Conservation (phyloP, 2,888 invertebrate genomes). For the Stegana nigrithorax region DNA sequence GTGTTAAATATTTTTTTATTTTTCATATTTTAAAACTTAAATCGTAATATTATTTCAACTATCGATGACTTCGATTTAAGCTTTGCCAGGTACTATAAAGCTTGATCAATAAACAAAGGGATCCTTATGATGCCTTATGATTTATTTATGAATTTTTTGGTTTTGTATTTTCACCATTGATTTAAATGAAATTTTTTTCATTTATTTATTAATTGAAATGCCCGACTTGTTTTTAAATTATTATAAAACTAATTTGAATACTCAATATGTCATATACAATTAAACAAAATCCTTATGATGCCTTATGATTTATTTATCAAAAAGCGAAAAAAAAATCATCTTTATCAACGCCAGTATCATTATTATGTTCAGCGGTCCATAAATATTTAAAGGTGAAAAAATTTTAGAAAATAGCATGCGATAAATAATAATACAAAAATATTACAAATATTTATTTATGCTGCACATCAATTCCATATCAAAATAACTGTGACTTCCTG, state of each 20-base stretch:
- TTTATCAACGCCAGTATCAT: no score
- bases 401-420: background rate
- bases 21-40: no score
- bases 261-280: conserved; percentile 16
- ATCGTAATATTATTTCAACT: no score
- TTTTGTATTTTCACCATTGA: no score
- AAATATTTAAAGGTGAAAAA: no score
- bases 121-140: conserved; percentile 9
- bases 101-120: no score
- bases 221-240: conserved; percentile 10
- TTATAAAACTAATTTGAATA: conserved; percentile 25
- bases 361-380: no score
- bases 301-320: conserved; percentile 8
- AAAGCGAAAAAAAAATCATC: background rate
- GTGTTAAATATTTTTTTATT: no score
- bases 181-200: no score
- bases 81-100: no score
- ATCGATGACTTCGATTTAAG: no score
- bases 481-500: no score
- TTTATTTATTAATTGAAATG: background rate
- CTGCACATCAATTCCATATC: conserved; percentile 61
- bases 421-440: conserved; percentile 12
- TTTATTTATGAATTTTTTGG: conserved; percentile 15
- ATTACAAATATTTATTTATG: conserved; percentile 35
- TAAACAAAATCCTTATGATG: conserved; percentile 31